Evolutionary conservation across 1,140 invertebrate species (phyloP).

Genomic region (Thaumetopoea pityocampa): DNA sequence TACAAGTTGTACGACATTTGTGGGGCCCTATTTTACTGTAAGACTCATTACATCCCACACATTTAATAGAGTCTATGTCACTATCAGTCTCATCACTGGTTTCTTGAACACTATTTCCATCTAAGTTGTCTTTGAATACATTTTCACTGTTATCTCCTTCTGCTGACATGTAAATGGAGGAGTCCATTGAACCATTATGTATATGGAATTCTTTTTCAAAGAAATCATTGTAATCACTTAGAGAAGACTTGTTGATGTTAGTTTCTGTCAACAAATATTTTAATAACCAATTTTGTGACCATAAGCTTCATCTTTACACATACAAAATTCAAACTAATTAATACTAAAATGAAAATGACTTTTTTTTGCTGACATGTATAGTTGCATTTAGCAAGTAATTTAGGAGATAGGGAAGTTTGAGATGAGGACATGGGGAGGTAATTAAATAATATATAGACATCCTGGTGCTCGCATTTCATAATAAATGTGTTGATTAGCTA

Average conservation of each 20-base stretch:
- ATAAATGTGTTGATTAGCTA: too few species aligned
- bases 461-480: too few species aligned
- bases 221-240: conserved; percentile 50
- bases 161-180: conserved; percentile 36
- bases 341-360: neutral
- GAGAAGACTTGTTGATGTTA: conserved; percentile 36
- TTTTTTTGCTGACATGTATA: too few species aligned
- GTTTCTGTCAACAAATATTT: conserved; percentile 32
- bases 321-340: neutral
- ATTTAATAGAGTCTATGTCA: conserved; percentile 65
- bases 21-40: conserved; percentile 53
- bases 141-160: conserved; percentile 59
- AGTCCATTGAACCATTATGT: conserved; percentile 28
- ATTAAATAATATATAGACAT: too few species aligned
- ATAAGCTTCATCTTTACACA: neutral
- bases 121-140: conserved; percentile 39
- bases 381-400: too few species aligned
- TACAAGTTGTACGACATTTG: conserved; percentile 58
- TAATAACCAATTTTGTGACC: neutral
- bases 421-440: too few species aligned
- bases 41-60: conserved; percentile 59
- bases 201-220: conserved; percentile 58
- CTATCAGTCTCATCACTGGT: conserved; percentile 69
- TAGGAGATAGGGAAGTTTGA: too few species aligned
- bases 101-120: conserved; percentile 32